Evolutionary conservation across 2,113 vertebrate genomes (phyloP).

Genomic region (Lates calcarifer): DNA sequence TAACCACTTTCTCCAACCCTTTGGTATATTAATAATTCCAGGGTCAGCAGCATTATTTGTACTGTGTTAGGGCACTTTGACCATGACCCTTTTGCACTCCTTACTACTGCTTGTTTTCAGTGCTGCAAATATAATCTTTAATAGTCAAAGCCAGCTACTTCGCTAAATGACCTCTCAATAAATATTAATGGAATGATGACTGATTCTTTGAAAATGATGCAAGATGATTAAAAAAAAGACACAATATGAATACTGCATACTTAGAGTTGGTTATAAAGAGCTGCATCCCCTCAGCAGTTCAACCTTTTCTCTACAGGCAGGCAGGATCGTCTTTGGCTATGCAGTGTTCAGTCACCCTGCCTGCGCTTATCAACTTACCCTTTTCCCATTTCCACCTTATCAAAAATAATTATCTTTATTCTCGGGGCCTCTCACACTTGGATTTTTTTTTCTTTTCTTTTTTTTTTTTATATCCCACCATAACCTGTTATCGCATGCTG

Average conservation of each 20-base stretch:
- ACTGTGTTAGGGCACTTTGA: slow-evolving; percentile 14
- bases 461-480: slow-evolving; percentile 38
- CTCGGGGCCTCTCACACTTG: slow-evolving; percentile 16
- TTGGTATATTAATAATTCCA: slow-evolving; percentile 22
- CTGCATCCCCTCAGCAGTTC: neutral
- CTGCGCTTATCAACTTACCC: slow-evolving; percentile 73
- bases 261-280: neutral
- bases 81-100: neutral
- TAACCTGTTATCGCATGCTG: slow-evolving; percentile 70
- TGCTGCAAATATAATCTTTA: neutral
- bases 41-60: slow-evolving; percentile 3
- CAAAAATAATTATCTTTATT: slow-evolving; percentile 81
- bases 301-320: slow-evolving; percentile 18
- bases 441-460: neutral
- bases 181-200: slow-evolving; percentile 5
- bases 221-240: neutral
- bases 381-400: slow-evolving; percentile 78
- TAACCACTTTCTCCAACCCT: neutral
- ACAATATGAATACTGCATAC: neutral
- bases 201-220: neutral
- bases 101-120: neutral
- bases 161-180: neutral
- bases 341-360: slow-evolving; percentile 60
- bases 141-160: neutral
- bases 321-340: slow-evolving; percentile 5